Evolutionary conservation across 2,888 invertebrate species (phyloP), one percentile per base, ranked within the genome.

Genomic region (Elysia crispata): DNA sequence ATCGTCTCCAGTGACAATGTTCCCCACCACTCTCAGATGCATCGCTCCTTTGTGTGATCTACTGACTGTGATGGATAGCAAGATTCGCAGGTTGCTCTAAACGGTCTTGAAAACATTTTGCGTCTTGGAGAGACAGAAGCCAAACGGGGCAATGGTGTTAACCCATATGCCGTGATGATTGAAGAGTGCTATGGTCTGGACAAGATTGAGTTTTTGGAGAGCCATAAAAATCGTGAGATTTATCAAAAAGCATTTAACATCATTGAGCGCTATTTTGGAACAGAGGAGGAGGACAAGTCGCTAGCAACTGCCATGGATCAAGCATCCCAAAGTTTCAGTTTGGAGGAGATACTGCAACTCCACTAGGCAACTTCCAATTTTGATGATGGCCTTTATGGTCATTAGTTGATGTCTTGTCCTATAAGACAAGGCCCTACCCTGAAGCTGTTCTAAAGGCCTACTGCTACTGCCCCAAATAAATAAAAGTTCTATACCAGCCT

Each of bases 181-280:
- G 98, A 98, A 93, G 97, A 98, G 93, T 98, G 98, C 92, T 97
- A 96, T 91, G 98, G 98, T 90, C 94, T 99, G 92, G 98, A 99
- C 92, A 98, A 98, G 94, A 98, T 99, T 86, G 98, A 99, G 93
- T 98, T 97, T 93, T 94, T 99, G 76, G 98, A 99, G 92, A 97
- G 97, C 67, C 98, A 99, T 92, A 97, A 98, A 92, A 98, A 98
- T 91, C 95, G 96, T 92, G 98, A 98, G 88, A 97, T 99, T 86
- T 99, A 98, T 93, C 96, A 97, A 92, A 98, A 98, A 93, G 97
- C 98, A 75, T 98, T 97, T 92, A 97, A 97, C 92, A 97, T 99
- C 87, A 98, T 99, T 88, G 98, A 98, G 92, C 96, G 95, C 90
- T 98, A 96, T 93, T 99, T 98, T 92, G 96, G 97, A 25, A 95